Evolutionary conservation across 2,888 invertebrate genomes (phyloP).

Genomic region (Pseudoips prasinana): DNA sequence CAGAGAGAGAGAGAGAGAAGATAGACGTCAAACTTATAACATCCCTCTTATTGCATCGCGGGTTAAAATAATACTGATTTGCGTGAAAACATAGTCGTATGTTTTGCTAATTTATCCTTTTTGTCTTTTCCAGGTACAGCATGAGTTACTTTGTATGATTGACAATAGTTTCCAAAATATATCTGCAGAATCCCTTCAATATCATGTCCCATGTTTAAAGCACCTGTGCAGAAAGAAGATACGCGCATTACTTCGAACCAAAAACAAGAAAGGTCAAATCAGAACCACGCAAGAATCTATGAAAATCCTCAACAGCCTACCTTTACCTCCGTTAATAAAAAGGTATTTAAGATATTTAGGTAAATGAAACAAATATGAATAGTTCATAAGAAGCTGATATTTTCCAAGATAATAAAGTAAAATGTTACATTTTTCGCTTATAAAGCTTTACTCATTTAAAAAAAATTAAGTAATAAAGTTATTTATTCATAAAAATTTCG

Average conservation of each 20-base stretch:
- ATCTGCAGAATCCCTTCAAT: slow-evolving; percentile 38
- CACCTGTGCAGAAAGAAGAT: slow-evolving; percentile 60
- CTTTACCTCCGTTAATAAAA: slow-evolving; percentile 50
- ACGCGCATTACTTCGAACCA: slow-evolving; percentile 42
- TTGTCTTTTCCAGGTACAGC: slow-evolving; percentile 52
- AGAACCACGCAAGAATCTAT: slow-evolving; percentile 51
- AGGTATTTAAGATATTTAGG: slow-evolving; percentile 55
- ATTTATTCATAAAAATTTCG: slow-evolving; percentile 16
- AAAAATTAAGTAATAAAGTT: slow-evolving; percentile 18
- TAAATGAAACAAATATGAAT: slow-evolving; percentile 10
- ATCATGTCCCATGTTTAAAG: slow-evolving; percentile 51
- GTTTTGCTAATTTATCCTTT: too few relatives aligned
- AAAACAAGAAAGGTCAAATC: slow-evolving; percentile 20
- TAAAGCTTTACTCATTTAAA: slow-evolving; percentile 21
- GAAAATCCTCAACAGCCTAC: slow-evolving; percentile 43
- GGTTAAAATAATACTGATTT: too few relatives aligned
- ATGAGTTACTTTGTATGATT: slow-evolving; percentile 48
- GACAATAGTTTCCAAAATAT: slow-evolving; percentile 36
- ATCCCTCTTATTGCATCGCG: too few relatives aligned
- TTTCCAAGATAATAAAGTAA: too few relatives aligned
- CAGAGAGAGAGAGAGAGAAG: too few relatives aligned
- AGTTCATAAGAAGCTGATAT: slow-evolving; percentile 12
- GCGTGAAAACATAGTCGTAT: too few relatives aligned
- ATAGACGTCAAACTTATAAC: too few relatives aligned
- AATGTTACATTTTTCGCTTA: too few relatives aligned